phyloP scores from a whole-genome alignment of 2,797 vertebrate species.

The Fundulus diaphanus region DNA sequence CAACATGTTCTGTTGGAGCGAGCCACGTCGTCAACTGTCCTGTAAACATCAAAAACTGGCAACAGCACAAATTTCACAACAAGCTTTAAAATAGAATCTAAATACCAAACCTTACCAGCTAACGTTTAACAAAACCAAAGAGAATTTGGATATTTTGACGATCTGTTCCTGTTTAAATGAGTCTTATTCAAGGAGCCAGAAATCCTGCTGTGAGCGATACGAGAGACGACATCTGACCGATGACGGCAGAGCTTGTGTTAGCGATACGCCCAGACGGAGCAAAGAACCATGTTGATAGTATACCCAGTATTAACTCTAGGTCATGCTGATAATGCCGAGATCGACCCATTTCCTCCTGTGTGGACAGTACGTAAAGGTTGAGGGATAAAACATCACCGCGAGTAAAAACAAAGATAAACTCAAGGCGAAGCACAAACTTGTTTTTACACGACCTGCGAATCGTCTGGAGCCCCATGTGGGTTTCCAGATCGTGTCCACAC shows the following conservation, averaged over 20 bases:
- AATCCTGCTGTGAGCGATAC: conserved; percentile 30
- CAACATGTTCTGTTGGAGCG: neutral
- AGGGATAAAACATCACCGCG: neutral
- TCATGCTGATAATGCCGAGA: conserved; percentile 43
- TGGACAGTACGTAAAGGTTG: conserved; percentile 1
- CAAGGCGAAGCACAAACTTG: neutral
- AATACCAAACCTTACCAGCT: neutral
- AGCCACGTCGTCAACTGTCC: neutral
- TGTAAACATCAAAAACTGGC: neutral
- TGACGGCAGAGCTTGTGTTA: conserved; percentile 21
- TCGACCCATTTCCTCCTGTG: conserved; percentile 27
- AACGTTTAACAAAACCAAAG: neutral
- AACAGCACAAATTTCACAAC: neutral
- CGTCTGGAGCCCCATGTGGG: neutral
- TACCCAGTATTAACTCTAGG: conserved; percentile 55
- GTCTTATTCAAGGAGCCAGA: conserved; percentile 23
- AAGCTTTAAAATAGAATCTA: neutral
- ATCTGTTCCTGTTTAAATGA: conserved; percentile 17
- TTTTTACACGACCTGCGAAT: conserved; percentile 11
- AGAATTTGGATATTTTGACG: neutral
- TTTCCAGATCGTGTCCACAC: neutral
- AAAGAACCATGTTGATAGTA: conserved; percentile 63
- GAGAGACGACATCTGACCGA: conserved; percentile 45
- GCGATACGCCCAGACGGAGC: conserved; percentile 17
- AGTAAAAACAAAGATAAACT: neutral